phyloP scores from a whole-genome alignment of 2,113 vertebrate genomes.

The Microcebus lehilahytsara region DNA sequence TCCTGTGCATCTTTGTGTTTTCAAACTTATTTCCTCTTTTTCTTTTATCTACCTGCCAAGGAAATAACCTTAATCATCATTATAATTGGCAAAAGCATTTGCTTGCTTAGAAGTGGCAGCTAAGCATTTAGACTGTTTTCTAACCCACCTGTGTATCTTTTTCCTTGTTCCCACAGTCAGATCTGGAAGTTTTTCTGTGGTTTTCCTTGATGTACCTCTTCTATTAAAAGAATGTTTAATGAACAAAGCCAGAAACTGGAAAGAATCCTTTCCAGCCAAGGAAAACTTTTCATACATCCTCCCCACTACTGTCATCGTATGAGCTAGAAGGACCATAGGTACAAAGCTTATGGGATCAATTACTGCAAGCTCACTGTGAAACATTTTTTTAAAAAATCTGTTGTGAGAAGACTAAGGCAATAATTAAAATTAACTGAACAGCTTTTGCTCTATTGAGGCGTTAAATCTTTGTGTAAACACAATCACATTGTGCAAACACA shows the following conservation, averaged over 20 bases:
- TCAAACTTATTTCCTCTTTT: background rate
- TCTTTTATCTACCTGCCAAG: background rate
- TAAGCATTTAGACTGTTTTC: background rate
- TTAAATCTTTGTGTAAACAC: slow-evolving; percentile 77
- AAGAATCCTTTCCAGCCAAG: slow-evolving; percentile 52
- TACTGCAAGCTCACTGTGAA: background rate
- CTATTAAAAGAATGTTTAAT: slow-evolving; percentile 45
- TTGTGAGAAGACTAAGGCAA: slow-evolving; percentile 66
- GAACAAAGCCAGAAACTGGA: slow-evolving; percentile 57
- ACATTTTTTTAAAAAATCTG: slow-evolving; percentile 63
- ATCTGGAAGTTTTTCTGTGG: background rate
- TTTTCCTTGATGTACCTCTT: slow-evolving; percentile 44
- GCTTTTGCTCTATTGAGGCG: slow-evolving; percentile 74
- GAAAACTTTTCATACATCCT: slow-evolving; percentile 2
- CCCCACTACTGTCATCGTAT: background rate
- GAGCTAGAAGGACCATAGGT: background rate
- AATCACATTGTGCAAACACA: slow-evolving; percentile 65
- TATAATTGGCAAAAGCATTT: background rate
- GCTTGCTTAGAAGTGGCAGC: background rate
- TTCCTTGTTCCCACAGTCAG: background rate
- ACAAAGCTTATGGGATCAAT: slow-evolving; percentile 58
- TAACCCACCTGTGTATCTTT: background rate
- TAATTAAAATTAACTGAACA: slow-evolving; percentile 75
- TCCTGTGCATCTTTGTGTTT: background rate
- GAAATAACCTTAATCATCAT: background rate